Evolutionary conservation across 2,113 vertebrate species (phyloP), one percentile per base, ranked within the genome.

Genomic region (Dascyllus trimaculatus): DNA sequence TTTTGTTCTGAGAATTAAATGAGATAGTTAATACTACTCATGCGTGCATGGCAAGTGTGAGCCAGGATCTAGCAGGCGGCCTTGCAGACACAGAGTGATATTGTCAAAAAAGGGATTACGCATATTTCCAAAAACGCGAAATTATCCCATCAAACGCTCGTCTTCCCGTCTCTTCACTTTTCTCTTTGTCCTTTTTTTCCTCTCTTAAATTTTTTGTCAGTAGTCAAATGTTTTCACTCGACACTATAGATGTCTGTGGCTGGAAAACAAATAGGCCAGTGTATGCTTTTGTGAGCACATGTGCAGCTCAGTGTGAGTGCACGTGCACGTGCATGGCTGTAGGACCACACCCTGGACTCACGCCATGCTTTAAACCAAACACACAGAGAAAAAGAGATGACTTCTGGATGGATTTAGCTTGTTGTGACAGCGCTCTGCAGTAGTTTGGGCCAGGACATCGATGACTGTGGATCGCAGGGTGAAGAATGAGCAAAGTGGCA

Each of bases 301-400:
- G 80, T 84, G 82, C 57, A 63, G 75, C 72, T 86, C 75, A 62
- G 75, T 85, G 84, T 80, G 85, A 52, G 70, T 78, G 81, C 64
- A 75, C 62, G 78, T 77, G 72, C 38, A 71, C 32, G 35, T 35
- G 64, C 59, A 80, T 62, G 82, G 63, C 71, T 82, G 53, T 49
- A 58, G 80, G 82, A 75, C 91, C 89, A 89, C 92, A 86, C 92
- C 92, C 89, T 86, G 82, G 86, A 80, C 79, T 90, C 57, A 81
- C 52, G 29, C 56, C 81, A 79, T 2, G 3, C 83, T 84, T 78
- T 53, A 81, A 88, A 85, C 48, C 73, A 74, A 80, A 83, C 71
- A 76, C 60, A 22, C 32, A 46, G 57, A 85, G 77, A 81, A 81
- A 79, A 74, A 57, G 79, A 86, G 70, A 65, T 11, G 40, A 74